Evolutionary conservation across 1,140 invertebrate species (phyloP), one percentile per base, ranked within the genome.

Genomic region (Prorops nasuta): DNA sequence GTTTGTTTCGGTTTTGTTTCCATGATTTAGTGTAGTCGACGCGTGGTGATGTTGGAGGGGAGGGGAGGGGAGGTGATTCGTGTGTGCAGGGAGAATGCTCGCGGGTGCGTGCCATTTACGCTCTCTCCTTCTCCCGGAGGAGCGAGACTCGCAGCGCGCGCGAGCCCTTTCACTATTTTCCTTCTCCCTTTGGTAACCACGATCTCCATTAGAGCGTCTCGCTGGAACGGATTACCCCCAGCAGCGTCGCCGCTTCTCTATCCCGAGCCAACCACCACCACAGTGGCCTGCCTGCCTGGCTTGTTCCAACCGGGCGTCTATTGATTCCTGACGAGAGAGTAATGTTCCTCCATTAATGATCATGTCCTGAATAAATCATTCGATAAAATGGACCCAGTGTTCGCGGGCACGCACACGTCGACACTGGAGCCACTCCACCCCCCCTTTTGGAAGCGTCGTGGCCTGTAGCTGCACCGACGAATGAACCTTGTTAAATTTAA

Each of bases 321-420:
- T 75, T 74, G 70, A 73, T 75, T 72, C 64, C 54, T 64, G 54
- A 69, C 66, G 56, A 66, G 67, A 72, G 66, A 70, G 66, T 73
- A 71, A 74, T 74, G 68, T 68, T 67, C 58, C 50, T 64, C 64
- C 68, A 71, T 72, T 74, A 74, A 71, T 73, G 72, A 72, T 74
- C 62, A 61, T 58, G 60, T 60, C 55, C 54, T 68, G 63, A 72
- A 74, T 74, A 71, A 72, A 72, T 74, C 69, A 74, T 72, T 74
- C 63, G 66, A 69, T 66, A 74, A 74, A 74, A 71, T 69, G 63
- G 61, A 67, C 59, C 60, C 49, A 58, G 49, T 63, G 56, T 62
- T 60, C 58, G 59, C 48, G 58, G 18, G n/a, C n/a, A n/a, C 43
- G 44, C 50, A 50, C 54, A 46, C 59, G 49, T 44, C 31, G 48